phyloP scores from a whole-genome alignment of 92 coral and sea anemone species.

The Siderastrea siderea region DNA sequence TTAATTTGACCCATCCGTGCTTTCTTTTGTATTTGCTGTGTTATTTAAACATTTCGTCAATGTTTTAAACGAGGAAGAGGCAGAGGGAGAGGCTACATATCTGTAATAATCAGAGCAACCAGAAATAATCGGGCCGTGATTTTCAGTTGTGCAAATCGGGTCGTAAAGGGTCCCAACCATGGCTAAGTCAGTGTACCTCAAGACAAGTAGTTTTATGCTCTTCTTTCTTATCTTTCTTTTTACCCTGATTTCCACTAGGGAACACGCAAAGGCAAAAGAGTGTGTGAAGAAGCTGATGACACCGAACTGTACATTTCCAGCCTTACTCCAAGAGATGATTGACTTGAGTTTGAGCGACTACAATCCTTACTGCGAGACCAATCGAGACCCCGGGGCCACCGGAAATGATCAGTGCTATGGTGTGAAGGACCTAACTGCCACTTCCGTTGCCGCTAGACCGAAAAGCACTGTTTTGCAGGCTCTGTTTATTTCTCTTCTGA shows the following conservation, averaged over 20 bases:
- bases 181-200: not conserved
- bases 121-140: too few relatives aligned
- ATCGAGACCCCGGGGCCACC: conserved; percentile 27
- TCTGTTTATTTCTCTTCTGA: not conserved
- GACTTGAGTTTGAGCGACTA: conserved; percentile 23
- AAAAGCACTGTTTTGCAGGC: not conserved
- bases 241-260: not conserved
- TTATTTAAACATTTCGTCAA: too few relatives aligned
- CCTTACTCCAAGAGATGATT: not conserved
- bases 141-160: too few relatives aligned
- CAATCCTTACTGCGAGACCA: conserved; percentile 32
- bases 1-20: too few relatives aligned
- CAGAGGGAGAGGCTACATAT: too few relatives aligned
- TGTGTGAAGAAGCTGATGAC: conserved; percentile 5
- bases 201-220: too few relatives aligned
- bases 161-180: too few relatives aligned
- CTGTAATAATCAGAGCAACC: too few relatives aligned
- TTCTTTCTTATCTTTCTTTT: not conserved
- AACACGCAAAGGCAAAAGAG: conserved; percentile 21
- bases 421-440: not conserved
- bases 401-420: conserved; percentile 14
- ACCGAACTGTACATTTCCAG: not conserved
- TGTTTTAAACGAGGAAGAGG: too few relatives aligned
- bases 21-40: too few relatives aligned
- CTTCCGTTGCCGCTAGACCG: not conserved